phyloP scores from a whole-genome alignment of 2,797 vertebrate species.

The Mus minutoides region DNA sequence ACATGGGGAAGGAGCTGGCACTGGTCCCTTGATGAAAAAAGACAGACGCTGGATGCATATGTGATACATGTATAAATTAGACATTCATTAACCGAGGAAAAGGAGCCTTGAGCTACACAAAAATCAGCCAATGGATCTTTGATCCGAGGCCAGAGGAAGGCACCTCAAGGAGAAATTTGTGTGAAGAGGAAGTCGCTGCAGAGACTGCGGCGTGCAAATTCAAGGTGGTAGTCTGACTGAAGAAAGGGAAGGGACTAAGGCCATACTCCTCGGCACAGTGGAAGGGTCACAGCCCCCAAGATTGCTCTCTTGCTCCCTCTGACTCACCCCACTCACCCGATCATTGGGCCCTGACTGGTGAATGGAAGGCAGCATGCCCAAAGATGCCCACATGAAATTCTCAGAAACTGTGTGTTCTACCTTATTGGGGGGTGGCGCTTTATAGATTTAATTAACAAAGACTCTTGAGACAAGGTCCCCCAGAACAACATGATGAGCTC shows the following conservation, averaged over 20 bases:
- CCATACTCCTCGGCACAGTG: accelerated
- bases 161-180: not conserved
- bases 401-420: not conserved
- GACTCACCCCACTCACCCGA: not conserved
- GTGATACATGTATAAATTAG: not conserved
- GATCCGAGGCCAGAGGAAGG: not conserved
- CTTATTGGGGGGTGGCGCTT: not conserved
- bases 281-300: not conserved
- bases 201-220: not conserved
- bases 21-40: not conserved
- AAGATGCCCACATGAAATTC: not conserved
- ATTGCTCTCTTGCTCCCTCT: not conserved
- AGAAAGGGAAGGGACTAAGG: not conserved
- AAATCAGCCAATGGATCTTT: not conserved
- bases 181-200: not conserved
- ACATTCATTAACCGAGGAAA: not conserved
- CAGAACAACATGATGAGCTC: not conserved
- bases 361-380: not conserved
- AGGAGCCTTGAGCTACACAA: not conserved
- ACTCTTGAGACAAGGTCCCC: conserved; percentile 3
- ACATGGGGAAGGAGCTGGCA: not conserved
- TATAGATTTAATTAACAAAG: not conserved
- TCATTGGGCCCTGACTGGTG: not conserved
- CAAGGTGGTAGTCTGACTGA: not conserved
- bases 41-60: not conserved